phyloP scores from a whole-genome alignment of 1,140 invertebrate species.

The Hesperophylax magnus region DNA sequence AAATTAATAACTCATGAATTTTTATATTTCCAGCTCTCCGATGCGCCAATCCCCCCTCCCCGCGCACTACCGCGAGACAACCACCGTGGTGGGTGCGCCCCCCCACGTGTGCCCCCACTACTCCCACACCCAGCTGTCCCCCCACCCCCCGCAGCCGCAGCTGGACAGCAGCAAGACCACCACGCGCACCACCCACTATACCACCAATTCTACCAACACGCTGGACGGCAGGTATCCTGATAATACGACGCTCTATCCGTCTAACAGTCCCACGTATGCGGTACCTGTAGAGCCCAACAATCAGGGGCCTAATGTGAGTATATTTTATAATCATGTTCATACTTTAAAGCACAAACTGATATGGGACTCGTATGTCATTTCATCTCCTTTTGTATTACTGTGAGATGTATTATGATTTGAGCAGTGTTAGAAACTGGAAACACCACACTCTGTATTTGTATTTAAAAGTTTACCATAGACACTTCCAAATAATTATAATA shows the following conservation, averaged over 20 bases:
- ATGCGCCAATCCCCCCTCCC: conserved; percentile 2
- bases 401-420: no score
- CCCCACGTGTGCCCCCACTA: conserved; percentile 2
- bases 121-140: neutral
- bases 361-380: no score
- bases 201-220: conserved; percentile 4
- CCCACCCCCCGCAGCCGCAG: conserved; percentile 39
- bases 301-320: conserved; percentile 32
- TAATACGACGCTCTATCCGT: conserved; percentile 12
- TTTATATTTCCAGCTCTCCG: conserved; percentile 10
- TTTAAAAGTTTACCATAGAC: no score
- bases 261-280: conserved; percentile 41
- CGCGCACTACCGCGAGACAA: conserved; percentile 18
- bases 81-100: neutral
- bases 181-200: conserved; percentile 33
- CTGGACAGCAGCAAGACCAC: conserved; percentile 10
- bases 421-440: no score
- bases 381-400: no score
- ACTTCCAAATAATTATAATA: no score
- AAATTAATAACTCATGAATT: no score
- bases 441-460: no score
- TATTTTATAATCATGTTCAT: neutral
- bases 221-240: conserved; percentile 36
- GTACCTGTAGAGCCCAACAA: conserved; percentile 42
- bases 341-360: no score